phyloP scores from a whole-genome alignment of 2,888 invertebrate genomes.

The Dolomedes plantarius region DNA sequence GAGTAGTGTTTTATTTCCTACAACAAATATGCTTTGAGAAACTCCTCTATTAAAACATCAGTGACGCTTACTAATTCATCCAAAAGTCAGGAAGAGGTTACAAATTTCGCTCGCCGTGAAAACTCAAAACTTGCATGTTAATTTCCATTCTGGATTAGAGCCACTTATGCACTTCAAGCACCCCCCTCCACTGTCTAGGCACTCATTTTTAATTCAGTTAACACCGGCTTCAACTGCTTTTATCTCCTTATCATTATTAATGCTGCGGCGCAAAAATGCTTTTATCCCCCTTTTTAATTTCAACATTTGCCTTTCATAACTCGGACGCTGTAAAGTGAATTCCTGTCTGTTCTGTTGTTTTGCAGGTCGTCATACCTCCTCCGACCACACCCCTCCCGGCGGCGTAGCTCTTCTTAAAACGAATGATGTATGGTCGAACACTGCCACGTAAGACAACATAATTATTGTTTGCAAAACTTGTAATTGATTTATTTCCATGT shows the following conservation, averaged over 20 bases:
- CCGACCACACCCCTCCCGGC: constrained; percentile 51
- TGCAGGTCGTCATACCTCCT: constrained; percentile 54
- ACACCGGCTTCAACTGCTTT: too few species aligned
- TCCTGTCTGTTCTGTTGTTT: background rate
- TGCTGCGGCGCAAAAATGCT: background rate
- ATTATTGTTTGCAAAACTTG: background rate
- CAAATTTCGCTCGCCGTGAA: too few species aligned
- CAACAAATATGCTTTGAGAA: too few species aligned
- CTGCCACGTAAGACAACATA: constrained; percentile 53
- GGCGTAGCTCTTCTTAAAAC: constrained; percentile 26
- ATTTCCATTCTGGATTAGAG: background rate
- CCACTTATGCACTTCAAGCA: background rate
- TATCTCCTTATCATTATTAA: too few species aligned
- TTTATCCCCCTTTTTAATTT: background rate
- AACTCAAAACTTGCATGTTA: background rate
- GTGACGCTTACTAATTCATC: too few species aligned
- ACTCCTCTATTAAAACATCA: too few species aligned
- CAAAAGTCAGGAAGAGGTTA: too few species aligned
- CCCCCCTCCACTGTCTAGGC: background rate
- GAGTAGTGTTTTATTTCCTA: too few species aligned
- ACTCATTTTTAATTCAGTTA: too few species aligned
- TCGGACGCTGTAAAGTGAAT: too few species aligned
- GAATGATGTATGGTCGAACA: constrained; percentile 48
- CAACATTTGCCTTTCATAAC: background rate
- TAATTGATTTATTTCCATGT: background rate